A percentile compares a stretch with the other conserved stretches of the same genome.
Evolutionary conservation across 1,140 invertebrate genomes (phyloP).

Genomic region (Heliothis virescens): DNA sequence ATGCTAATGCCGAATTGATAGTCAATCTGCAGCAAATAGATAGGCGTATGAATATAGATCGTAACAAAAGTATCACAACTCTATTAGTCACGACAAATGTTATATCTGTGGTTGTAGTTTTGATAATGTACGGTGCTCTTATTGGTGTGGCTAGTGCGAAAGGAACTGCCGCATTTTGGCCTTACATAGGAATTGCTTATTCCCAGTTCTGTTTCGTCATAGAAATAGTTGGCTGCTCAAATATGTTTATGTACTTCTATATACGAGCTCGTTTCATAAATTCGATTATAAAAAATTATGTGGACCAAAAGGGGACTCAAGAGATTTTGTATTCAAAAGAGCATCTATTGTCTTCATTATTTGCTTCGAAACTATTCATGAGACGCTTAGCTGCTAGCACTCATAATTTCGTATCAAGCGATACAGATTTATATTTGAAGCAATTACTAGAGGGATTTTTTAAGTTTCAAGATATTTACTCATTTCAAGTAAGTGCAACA

Average conservation of each 20-base stretch:
- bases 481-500: slow-evolving; percentile 57
- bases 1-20: slow-evolving; percentile 64
- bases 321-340: background rate
- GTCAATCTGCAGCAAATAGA: slow-evolving; percentile 71
- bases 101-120: slow-evolving; percentile 38
- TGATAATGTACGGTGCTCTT: slow-evolving; percentile 1
- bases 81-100: slow-evolving; percentile 54
- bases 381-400: slow-evolving; percentile 55
- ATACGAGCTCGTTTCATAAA: slow-evolving; percentile 66
- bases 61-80: slow-evolving; percentile 51
- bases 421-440: slow-evolving; percentile 64
- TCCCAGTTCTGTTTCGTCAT: slow-evolving; percentile 53
- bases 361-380: slow-evolving; percentile 54
- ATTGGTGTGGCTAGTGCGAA: background rate
- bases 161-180: background rate
- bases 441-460: slow-evolving; percentile 63
- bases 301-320: slow-evolving; percentile 34
- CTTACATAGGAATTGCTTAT: slow-evolving; percentile 50
- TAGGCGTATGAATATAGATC: slow-evolving; percentile 61
- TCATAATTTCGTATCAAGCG: slow-evolving; percentile 58
- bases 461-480: slow-evolving; percentile 57
- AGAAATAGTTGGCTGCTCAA: slow-evolving; percentile 63
- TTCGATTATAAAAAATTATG: slow-evolving; percentile 63
- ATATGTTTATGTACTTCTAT: slow-evolving; percentile 65
- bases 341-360: background rate